Percentiles rank a stretch among this genome's conserved stretches.
These are phyloP conservation scores for Sebastes melanostomus DNA, from an alignment of 2,797 vertebrate genomes.

Conservation along the genomic window DNA sequence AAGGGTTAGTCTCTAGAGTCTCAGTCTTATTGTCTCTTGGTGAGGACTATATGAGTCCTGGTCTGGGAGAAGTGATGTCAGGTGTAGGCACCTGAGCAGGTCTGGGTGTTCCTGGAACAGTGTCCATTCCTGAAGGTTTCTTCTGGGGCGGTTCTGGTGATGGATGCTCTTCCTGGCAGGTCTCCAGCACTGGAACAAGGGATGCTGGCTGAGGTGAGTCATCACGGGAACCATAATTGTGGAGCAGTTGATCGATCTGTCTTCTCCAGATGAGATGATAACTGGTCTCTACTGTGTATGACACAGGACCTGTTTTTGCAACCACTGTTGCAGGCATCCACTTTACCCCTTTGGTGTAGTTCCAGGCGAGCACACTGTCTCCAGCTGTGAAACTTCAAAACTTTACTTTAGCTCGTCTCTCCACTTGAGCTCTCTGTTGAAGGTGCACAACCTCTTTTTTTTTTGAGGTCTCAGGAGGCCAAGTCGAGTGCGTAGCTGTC, in stretches of 20 bases:
- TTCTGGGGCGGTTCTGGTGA: no score
- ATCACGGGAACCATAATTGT: neutral
- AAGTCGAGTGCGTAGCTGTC: neutral
- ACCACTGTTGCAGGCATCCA: neutral
- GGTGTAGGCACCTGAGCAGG: no score
- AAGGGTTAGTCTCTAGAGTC: no score
- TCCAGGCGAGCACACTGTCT: slow-evolving; percentile 5
- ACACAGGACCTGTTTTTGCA: slow-evolving; percentile 10
- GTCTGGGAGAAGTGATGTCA: no score
- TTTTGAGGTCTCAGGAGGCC: neutral
- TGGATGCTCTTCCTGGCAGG: neutral
- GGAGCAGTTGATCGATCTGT: neutral
- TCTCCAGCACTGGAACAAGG: neutral
- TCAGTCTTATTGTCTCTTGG: no score
- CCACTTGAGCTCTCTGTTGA: neutral
- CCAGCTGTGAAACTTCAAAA: neutral
- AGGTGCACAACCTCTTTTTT: neutral
- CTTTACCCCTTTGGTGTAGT: neutral
- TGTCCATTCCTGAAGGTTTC: no score
- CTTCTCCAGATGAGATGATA: slow-evolving; percentile 20
- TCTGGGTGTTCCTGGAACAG: no score
- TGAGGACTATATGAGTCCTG: no score
- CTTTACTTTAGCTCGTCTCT: neutral
- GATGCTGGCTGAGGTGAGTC: neutral
- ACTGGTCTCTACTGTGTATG: slow-evolving; percentile 9